Percentiles rank a stretch among this genome's conserved stretches.
Evolutionary conservation across 2,797 vertebrate genomes (phyloP).

Genomic region (Squalus acanthias): DNA sequence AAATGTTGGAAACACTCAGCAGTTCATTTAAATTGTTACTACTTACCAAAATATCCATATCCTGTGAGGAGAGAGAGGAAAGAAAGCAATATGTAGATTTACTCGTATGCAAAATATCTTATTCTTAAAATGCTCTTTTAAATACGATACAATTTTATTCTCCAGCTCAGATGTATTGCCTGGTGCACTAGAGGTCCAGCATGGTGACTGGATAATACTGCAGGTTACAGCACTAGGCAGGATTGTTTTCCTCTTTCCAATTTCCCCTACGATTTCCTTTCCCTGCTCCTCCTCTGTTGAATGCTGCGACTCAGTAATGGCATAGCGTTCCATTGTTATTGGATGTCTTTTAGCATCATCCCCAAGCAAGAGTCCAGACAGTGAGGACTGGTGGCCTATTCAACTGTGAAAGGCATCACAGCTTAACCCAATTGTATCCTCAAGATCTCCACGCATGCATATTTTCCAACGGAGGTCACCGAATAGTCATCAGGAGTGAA

Average conservation of each 20-base stretch:
- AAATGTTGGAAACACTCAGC: neutral
- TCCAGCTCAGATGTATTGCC: neutral
- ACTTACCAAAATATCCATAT: slow-evolving; percentile 36
- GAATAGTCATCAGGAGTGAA: neutral
- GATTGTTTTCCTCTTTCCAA: neutral
- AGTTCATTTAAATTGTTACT: neutral
- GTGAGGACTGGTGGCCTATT: neutral
- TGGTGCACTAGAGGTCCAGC: neutral
- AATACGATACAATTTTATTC: neutral
- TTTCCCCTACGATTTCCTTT: neutral
- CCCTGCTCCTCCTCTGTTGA: neutral
- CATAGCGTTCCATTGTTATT: neutral
- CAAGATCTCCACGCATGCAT: neutral
- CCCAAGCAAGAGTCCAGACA: too few relatives aligned
- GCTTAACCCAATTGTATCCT: neutral
- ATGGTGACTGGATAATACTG: neutral
- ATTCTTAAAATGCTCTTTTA: neutral
- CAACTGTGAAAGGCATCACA: neutral
- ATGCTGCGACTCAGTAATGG: neutral
- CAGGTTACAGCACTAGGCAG: neutral
- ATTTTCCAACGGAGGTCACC: neutral
- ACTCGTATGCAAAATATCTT: neutral
- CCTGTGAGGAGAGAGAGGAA: neutral
- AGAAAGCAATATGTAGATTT: neutral
- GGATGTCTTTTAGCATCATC: neutral